A percentile compares a stretch with the other conserved stretches of the same genome.
Evolutionary conservation across 1,140 invertebrate genomes (phyloP).

Genomic region (Penaeus indicus): DNA sequence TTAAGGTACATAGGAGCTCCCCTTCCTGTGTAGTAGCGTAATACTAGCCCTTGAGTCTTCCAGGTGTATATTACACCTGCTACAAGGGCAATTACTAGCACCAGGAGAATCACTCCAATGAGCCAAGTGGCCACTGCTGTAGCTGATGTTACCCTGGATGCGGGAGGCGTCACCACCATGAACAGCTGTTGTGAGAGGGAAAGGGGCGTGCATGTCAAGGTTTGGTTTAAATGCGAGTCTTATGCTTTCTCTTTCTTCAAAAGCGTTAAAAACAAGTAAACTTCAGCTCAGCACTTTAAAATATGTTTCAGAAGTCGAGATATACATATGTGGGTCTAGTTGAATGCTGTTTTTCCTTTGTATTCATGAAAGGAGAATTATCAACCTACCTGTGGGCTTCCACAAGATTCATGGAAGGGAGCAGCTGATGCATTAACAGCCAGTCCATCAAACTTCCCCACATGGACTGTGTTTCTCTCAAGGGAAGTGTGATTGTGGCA

Average conservation of each 20-base stretch:
- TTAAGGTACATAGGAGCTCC: not conserved
- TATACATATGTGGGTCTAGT: too few species aligned
- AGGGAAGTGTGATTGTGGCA: constrained; percentile 37
- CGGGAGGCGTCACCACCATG: not conserved
- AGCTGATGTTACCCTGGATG: not conserved
- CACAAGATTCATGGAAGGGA: constrained; percentile 42
- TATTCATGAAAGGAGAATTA: too few species aligned
- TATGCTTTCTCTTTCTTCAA: not conserved
- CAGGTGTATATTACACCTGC: not conserved
- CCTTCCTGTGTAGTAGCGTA: constrained; percentile 18
- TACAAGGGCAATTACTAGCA: not conserved
- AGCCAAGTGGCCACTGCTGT: not conserved
- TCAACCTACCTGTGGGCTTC: constrained; percentile 36
- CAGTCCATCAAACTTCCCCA: not conserved
- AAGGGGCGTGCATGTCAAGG: not conserved
- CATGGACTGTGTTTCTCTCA: constrained; percentile 23
- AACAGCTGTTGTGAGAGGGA: not conserved
- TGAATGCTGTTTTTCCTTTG: not conserved
- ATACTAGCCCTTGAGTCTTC: not conserved
- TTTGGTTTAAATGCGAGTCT: not conserved
- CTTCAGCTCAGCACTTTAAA: too few species aligned
- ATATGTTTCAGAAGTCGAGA: too few species aligned
- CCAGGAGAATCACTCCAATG: not conserved
- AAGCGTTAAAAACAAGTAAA: too few species aligned
- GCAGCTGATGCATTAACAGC: not conserved